phyloP scores from a whole-genome alignment of 30 jellyfish, hydroid and myxozoan genomes.

The Turritopsis rubra region DNA sequence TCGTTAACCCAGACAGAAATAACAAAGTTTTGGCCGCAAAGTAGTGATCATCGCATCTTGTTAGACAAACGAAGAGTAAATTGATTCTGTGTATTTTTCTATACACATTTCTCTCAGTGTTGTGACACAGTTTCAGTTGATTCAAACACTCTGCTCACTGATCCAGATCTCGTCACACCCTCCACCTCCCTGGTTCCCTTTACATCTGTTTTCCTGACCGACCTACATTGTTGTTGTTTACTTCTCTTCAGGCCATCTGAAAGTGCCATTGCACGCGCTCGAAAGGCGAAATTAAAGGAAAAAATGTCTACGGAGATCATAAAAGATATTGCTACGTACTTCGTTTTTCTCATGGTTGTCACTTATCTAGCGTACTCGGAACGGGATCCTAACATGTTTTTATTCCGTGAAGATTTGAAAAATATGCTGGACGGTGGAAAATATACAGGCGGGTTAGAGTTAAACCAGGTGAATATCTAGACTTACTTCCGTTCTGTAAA shows the following conservation, averaged over 20 bases:
- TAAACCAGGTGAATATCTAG: neutral
- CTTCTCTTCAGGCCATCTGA: constrained; percentile 41
- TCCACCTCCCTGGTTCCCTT: too few relatives aligned
- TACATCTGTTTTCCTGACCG: neutral
- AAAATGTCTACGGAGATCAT: constrained; percentile 31
- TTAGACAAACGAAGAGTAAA: too few relatives aligned
- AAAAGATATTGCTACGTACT: constrained; percentile 45
- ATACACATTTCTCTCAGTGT: too few relatives aligned
- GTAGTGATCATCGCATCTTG: too few relatives aligned
- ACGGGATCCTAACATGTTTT: constrained; percentile 50
- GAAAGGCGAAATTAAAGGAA: constrained; percentile 45
- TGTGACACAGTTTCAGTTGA: too few relatives aligned
- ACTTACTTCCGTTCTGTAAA: too few relatives aligned
- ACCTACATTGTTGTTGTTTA: neutral
- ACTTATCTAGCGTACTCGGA: constrained; percentile 50
- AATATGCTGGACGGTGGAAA: neutral
- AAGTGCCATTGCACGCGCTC: constrained; percentile 42
- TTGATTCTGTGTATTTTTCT: too few relatives aligned
- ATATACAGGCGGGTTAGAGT: constrained; percentile 7
- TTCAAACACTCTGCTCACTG: too few relatives aligned
- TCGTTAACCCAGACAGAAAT: too few relatives aligned
- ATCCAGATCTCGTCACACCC: too few relatives aligned
- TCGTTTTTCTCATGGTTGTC: constrained; percentile 45
- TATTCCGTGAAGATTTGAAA: constrained; percentile 35
- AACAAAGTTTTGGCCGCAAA: too few relatives aligned